These are phyloP conservation scores for Apeira syringaria DNA, from an alignment of 2,888 invertebrate species.

Conservation along the genomic window DNA sequence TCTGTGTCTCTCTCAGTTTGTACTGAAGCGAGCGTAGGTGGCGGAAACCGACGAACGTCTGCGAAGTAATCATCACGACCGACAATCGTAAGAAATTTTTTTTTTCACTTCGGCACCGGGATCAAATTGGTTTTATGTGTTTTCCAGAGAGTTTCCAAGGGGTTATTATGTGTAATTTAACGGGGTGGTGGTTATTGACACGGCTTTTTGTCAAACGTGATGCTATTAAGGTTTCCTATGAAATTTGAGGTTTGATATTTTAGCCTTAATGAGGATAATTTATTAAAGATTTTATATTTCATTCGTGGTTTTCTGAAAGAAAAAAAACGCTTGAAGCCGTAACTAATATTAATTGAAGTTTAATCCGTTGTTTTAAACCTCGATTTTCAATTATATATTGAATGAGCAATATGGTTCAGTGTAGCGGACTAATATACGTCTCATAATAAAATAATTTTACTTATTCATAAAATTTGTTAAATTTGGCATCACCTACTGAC, in stretches of 20 bases:
- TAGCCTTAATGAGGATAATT: conserved; percentile 16
- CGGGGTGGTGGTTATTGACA: conserved; percentile 41
- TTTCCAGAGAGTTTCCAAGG: conserved; percentile 50
- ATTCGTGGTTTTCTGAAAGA: too few species aligned
- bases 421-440: too few species aligned
- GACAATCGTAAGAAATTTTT: conserved; percentile 63
- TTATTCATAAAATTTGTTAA: too few species aligned
- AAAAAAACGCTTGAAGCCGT: too few species aligned
- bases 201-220: conserved; percentile 52
- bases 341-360: too few species aligned
- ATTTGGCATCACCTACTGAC: too few species aligned
- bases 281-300: conserved; percentile 3
- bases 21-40: conserved; percentile 26
- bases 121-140: conserved; percentile 70
- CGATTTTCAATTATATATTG: too few species aligned
- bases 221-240: conserved; percentile 34
- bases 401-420: too few species aligned
- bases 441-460: too few species aligned
- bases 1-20: neutral
- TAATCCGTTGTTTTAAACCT: too few species aligned
- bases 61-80: conserved; percentile 61
- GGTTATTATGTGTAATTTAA: conserved; percentile 62
- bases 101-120: conserved; percentile 36
- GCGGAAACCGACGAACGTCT: conserved; percentile 57
- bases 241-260: conserved; percentile 12